Evolutionary conservation across 2,113 vertebrate species (phyloP).

Genomic region (Nesogale talazaci): DNA sequence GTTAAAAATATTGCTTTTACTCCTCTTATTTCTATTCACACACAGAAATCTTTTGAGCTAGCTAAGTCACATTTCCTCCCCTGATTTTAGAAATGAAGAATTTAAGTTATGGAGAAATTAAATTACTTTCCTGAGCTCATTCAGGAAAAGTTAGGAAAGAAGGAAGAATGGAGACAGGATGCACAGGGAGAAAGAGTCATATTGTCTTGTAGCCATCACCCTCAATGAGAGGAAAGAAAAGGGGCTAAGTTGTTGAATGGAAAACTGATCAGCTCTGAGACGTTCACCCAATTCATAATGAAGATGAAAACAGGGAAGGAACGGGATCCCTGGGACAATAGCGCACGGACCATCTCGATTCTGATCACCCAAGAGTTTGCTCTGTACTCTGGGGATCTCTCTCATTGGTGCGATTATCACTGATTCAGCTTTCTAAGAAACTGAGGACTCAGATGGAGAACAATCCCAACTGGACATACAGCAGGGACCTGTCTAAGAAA

Average conservation of each 20-base stretch:
- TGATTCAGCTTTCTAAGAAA: neutral
- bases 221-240: no score
- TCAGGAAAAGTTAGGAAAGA: neutral
- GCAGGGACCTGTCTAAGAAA: neutral
- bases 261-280: no score
- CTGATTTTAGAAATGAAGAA: neutral
- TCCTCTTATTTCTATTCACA: slow-evolving; percentile 3
- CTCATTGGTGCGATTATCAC: neutral
- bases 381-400: neutral
- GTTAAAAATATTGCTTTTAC: slow-evolving; percentile 1
- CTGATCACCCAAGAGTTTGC: neutral
- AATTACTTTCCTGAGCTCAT: neutral
- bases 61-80: neutral
- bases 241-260: no score
- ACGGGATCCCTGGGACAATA: no score
- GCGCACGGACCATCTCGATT: neutral
- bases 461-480: neutral
- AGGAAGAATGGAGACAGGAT: no score
- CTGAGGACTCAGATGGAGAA: neutral
- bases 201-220: no score
- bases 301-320: no score
- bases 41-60: neutral
- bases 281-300: no score
- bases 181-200: no score
- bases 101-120: neutral